Percentiles rank a stretch among this genome's conserved stretches.
These are phyloP conservation scores for Salmo trutta DNA, from an alignment of 2,797 vertebrate genomes.

Conservation along the genomic window DNA sequence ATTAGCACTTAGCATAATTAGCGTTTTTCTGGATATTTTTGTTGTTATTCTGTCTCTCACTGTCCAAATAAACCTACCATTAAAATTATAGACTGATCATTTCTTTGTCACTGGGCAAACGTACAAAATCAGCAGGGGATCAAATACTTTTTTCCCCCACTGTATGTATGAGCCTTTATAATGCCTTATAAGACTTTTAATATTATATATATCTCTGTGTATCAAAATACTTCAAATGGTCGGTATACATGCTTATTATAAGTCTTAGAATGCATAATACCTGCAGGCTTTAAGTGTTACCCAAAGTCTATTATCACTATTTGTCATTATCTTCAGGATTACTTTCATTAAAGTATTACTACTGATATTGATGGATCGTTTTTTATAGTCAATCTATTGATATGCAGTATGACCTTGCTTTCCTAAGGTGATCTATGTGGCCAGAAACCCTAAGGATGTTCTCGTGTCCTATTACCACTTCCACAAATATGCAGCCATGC, in stretches of 20 bases:
- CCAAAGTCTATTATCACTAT: background rate
- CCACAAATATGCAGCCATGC: slow-evolving; percentile 57
- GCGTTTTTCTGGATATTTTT: too few species aligned
- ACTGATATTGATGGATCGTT: background rate
- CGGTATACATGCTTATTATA: background rate
- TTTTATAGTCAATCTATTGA: background rate
- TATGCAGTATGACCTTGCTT: background rate
- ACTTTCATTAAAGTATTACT: background rate
- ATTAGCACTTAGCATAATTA: background rate
- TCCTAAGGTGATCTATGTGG: slow-evolving; percentile 68
- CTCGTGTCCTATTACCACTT: slow-evolving; percentile 70
- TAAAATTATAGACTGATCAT: too few species aligned
- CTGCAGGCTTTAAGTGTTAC: background rate
- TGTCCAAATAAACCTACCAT: too few species aligned
- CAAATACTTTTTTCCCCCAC: too few species aligned
- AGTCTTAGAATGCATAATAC: background rate
- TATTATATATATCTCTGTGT: background rate
- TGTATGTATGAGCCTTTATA: background rate
- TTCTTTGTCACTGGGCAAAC: too few species aligned
- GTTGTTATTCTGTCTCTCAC: too few species aligned
- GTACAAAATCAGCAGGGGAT: too few species aligned
- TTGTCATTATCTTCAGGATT: background rate
- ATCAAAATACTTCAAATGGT: background rate
- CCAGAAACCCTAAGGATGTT: slow-evolving; percentile 72
- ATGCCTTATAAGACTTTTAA: background rate